Conservation (phyloP, 2,888 invertebrate species). For the Diarsia mendica region DNA sequence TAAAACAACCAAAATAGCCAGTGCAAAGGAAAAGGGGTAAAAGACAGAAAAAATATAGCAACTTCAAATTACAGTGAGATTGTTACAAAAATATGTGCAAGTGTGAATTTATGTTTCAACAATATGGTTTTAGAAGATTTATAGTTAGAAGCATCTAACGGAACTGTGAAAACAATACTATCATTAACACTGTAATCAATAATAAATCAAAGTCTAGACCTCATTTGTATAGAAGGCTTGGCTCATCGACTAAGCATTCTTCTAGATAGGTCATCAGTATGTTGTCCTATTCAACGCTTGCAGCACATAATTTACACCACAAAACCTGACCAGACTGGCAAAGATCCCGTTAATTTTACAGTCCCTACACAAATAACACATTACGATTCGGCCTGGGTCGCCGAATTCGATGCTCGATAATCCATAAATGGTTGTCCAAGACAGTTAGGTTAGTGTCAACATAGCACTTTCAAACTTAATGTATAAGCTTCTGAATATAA, state of each 20-base stretch:
- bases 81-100: neutral
- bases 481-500: slow-evolving; percentile 27
- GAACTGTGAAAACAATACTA: neutral
- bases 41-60: neutral
- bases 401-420: slow-evolving; percentile 75
- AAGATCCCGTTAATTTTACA: slow-evolving; percentile 84
- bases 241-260: neutral
- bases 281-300: slow-evolving; percentile 15
- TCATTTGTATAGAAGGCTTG: neutral
- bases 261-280: neutral
- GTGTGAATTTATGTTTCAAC: neutral
- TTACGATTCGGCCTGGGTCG: slow-evolving; percentile 80
- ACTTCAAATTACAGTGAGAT: neutral
- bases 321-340: slow-evolving; percentile 68
- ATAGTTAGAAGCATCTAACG: neutral
- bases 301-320: slow-evolving; percentile 59
- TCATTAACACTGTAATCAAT: neutral
- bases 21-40: neutral
- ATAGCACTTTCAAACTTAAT: slow-evolving; percentile 43
- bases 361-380: slow-evolving; percentile 78
- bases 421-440: slow-evolving; percentile 73
- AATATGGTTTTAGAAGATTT: neutral
- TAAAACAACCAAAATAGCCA: neutral
- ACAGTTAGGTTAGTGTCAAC: slow-evolving; percentile 68
- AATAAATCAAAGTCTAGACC: neutral